These are phyloP conservation scores for Hermaeophaga mercurialis DNA, from an alignment of 2,888 invertebrate genomes.

Conservation along the genomic window DNA sequence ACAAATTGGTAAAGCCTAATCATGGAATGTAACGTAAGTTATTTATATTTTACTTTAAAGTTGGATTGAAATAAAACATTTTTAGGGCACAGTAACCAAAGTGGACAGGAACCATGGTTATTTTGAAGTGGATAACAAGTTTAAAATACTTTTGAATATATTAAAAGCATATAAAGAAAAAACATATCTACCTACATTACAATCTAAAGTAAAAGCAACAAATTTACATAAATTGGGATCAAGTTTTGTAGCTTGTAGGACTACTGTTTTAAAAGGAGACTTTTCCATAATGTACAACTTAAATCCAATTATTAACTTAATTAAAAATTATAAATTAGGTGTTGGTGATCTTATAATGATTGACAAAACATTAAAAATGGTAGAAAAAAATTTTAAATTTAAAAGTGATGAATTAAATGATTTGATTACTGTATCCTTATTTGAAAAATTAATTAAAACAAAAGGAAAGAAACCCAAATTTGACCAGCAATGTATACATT, in stretches of 20 bases:
- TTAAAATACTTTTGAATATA: background rate
- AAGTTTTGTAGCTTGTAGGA: slow-evolving; percentile 7
- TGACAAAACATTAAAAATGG: background rate
- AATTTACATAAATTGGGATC: background rate
- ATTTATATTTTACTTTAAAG: too few relatives aligned
- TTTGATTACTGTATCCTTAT: background rate
- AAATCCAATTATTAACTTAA: slow-evolving; percentile 12
- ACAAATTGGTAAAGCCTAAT: background rate
- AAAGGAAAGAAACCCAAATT: background rate
- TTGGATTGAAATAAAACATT: too few relatives aligned
- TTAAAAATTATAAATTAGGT: slow-evolving; percentile 6
- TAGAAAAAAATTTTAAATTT: background rate
- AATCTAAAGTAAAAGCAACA: background rate
- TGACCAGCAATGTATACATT: background rate
- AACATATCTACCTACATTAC: background rate
- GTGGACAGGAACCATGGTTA: slow-evolving; percentile 9
- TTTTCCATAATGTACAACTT: background rate
- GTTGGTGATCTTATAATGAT: slow-evolving; percentile 3
- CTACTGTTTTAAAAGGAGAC: background rate
- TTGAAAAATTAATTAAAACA: background rate
- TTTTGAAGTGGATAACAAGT: slow-evolving; percentile 12
- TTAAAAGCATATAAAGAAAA: background rate
- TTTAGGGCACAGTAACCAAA: slow-evolving; percentile 13
- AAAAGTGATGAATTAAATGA: background rate
- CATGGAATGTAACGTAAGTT: too few relatives aligned